Conservation (phyloP, 2,888 invertebrate genomes). For the Panzeria rudis region DNA sequence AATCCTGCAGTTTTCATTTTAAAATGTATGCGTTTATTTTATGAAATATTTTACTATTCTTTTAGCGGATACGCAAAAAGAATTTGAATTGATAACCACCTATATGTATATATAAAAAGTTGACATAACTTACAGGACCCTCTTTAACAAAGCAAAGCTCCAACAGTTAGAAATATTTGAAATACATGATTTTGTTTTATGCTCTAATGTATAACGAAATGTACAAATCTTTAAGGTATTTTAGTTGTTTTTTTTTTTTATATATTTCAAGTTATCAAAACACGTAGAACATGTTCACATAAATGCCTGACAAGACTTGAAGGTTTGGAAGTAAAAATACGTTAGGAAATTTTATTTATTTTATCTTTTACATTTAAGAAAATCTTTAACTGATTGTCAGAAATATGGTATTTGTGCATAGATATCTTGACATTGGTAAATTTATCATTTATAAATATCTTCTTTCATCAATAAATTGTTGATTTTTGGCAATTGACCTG, state of each 20-base stretch:
- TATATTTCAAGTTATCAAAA: not conserved
- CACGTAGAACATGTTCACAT: conserved; percentile 19
- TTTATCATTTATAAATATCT: no score
- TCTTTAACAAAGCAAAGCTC: not conserved
- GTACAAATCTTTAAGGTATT: conserved; percentile 14
- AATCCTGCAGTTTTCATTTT: no score
- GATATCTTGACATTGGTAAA: not conserved
- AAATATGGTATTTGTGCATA: not conserved
- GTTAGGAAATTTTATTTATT: not conserved
- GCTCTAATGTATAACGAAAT: not conserved
- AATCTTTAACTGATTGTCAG: not conserved
- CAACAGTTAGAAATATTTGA: not conserved
- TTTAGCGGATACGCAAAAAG: no score
- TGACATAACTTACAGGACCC: not conserved
- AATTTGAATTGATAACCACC: no score
- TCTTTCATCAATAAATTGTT: no score
- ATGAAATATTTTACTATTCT: no score
- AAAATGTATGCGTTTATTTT: no score
- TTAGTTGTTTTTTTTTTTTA: not conserved
- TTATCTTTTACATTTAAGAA: not conserved
- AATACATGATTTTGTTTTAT: not conserved
- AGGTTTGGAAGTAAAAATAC: not conserved
- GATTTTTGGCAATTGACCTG: no score
- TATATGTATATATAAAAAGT: no score
- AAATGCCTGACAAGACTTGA: conserved; percentile 24